Evolutionary conservation across 2,888 invertebrate species (phyloP).

Genomic region (Polyommatus icarus): DNA sequence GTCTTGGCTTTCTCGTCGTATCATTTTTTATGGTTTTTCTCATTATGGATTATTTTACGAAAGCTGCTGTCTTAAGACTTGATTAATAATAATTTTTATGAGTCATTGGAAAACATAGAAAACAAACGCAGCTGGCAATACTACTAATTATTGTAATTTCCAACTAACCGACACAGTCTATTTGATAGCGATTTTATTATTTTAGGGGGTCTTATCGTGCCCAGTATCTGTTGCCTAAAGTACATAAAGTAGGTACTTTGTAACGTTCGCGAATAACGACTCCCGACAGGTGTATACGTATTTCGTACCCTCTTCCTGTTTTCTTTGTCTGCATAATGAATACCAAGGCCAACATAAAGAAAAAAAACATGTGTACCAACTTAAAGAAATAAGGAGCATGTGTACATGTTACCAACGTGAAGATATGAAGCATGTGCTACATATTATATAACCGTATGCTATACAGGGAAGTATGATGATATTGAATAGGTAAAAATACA

Average conservation of each 20-base stretch:
- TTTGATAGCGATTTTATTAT: constrained; percentile 5
- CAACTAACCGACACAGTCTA: neutral
- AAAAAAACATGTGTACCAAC: neutral
- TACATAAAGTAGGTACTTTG: neutral
- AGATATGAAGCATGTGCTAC: neutral
- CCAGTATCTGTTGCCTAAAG: neutral
- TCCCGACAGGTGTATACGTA: constrained; percentile 14
- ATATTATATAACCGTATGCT: neutral
- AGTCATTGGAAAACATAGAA: too few species aligned
- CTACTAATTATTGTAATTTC: neutral
- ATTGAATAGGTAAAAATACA: neutral
- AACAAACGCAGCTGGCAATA: too few species aligned
- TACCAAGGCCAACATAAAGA: neutral
- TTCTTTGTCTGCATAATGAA: neutral
- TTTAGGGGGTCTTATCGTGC: constrained; percentile 13
- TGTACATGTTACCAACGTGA: neutral
- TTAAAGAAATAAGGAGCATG: neutral
- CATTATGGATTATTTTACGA: neutral
- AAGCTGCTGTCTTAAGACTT: neutral
- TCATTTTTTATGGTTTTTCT: neutral
- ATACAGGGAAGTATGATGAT: neutral
- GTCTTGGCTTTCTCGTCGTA: too few species aligned
- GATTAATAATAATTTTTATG: too few species aligned
- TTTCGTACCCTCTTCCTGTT: neutral
- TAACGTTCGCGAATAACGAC: constrained; percentile 16